Evolutionary conservation across 2,113 vertebrate species (phyloP), one percentile per base, ranked within the genome.

Genomic region (Numenius arquata): DNA sequence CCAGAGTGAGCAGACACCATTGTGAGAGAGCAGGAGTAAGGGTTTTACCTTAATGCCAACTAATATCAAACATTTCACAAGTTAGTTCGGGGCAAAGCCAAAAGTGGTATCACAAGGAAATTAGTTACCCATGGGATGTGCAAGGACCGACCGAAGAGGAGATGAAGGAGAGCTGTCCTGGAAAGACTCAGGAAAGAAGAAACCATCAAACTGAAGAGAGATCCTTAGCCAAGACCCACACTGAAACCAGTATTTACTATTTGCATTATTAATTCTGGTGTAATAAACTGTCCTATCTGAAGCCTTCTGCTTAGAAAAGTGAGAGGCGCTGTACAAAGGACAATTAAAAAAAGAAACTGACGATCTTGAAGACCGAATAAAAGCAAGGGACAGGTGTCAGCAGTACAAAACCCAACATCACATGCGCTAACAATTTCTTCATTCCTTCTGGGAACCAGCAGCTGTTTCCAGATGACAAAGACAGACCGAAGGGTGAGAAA

Each of bases 11-110:
- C 81, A 70, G 4, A 55, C 29, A 17, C 2, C 65, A 25, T 3
- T 40, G 9, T 8, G 41, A 45, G 11, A 43, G 32, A 38, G 4
- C 17, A 12, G 0, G 2, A 23, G 6, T 1, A 23, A 55, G 6
- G 34, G 1, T 48, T 76, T 32, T 8, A 23, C 4, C 68, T 14
- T 12, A 52, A 23, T 5, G 25, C 4, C 38, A 59, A 36, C 38
- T 20, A 5, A 36, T 1, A 27, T 8, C 19, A 65, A 59, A 34
- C 12, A 59, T 52, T 12, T 47, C 38, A 20, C 8, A 1, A 0
- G 5, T n/a, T 32, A 52, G n/a, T 10, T 20, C 22, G 25, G 14
- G 59, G 16, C 56, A 65, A 34, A 53, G 50, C 45, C 38, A 55
- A 18, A 18, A 50, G 32, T 0, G 36, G 41, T 14, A 43, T 10